Percentiles rank a stretch among this genome's conserved stretches.
phyloP scores from a whole-genome alignment of 1,140 invertebrate species.

The Contarinia nasturtii region DNA sequence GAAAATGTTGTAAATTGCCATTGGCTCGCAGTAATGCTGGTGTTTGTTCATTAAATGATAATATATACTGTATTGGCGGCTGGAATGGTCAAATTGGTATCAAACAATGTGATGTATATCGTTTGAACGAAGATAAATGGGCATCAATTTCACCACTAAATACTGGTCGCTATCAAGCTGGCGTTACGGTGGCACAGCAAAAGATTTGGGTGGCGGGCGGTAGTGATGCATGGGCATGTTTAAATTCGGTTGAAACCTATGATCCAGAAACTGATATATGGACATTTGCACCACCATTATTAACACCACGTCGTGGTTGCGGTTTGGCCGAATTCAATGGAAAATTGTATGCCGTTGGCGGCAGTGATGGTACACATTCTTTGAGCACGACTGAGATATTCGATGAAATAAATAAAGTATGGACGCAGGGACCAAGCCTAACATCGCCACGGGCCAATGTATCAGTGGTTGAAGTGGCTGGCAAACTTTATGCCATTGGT shows the following conservation, averaged over 20 bases:
- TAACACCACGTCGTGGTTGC: conserved; percentile 36
- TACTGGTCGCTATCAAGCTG: conserved; percentile 57
- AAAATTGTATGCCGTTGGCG: conserved; percentile 43
- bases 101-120: conserved; percentile 53
- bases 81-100: conserved; percentile 58
- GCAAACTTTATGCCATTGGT: conserved; percentile 56
- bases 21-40: conserved; percentile 50
- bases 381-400: conserved; percentile 46
- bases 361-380: conserved; percentile 52
- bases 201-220: conserved; percentile 60
- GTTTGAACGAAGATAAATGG: conserved; percentile 42
- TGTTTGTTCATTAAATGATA: conserved; percentile 45
- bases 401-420: conserved; percentile 32
- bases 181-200: conserved; percentile 42
- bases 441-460: conserved; percentile 48
- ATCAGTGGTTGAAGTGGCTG: conserved; percentile 45
- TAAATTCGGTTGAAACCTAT: conserved; percentile 51
- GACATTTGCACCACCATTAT: conserved; percentile 29
- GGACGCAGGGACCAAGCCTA: conserved; percentile 41
- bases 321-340: conserved; percentile 43
- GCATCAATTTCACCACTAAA: conserved; percentile 40
- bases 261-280: conserved; percentile 36
- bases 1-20: conserved; percentile 34
- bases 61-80: conserved; percentile 57
- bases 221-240: conserved; percentile 61